A percentile compares a stretch with the other conserved stretches of the same genome.
These are phyloP conservation scores for Orthosia cruda DNA, from an alignment of 2,888 invertebrate genomes.

Conservation along the genomic window DNA sequence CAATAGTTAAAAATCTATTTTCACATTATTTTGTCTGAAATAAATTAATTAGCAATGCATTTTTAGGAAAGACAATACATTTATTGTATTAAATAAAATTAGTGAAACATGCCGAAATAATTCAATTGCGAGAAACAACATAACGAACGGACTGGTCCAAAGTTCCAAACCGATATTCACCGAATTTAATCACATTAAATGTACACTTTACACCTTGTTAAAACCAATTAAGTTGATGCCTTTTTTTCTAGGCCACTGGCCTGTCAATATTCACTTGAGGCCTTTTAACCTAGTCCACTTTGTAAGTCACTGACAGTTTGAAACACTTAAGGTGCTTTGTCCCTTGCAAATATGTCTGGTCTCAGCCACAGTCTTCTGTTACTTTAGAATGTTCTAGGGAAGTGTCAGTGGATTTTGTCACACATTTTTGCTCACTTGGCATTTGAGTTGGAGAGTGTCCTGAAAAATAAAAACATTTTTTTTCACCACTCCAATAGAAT, in stretches of 20 bases:
- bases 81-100: conserved; percentile 10
- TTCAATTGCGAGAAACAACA: conserved; percentile 14
- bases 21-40: conserved; percentile 15
- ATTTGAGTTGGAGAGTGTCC: conserved; percentile 76
- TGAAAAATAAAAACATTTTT: conserved; percentile 48
- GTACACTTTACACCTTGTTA: conserved; percentile 42
- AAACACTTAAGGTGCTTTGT: conserved; percentile 9
- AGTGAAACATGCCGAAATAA: conserved; percentile 19
- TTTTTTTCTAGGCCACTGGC: conserved; percentile 26
- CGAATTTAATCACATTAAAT: conserved; percentile 62
- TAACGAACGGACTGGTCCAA: conserved; percentile 66
- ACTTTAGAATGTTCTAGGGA: conserved; percentile 76
- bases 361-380: conserved; percentile 76
- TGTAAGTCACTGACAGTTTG: conserved; percentile 26
- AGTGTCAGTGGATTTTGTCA: conserved; percentile 79
- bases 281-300: conserved; percentile 37
- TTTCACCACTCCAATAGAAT: too few species aligned
- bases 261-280: conserved; percentile 26
- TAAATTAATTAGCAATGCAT: conserved; percentile 19
- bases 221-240: conserved; percentile 26
- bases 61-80: conserved; percentile 7
- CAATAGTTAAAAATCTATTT: conserved; percentile 41
- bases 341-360: conserved; percentile 55
- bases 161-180: conserved; percentile 48
- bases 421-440: conserved; percentile 77